phyloP scores from a whole-genome alignment of 2,888 invertebrate species.

The Eucera pruinosa region DNA sequence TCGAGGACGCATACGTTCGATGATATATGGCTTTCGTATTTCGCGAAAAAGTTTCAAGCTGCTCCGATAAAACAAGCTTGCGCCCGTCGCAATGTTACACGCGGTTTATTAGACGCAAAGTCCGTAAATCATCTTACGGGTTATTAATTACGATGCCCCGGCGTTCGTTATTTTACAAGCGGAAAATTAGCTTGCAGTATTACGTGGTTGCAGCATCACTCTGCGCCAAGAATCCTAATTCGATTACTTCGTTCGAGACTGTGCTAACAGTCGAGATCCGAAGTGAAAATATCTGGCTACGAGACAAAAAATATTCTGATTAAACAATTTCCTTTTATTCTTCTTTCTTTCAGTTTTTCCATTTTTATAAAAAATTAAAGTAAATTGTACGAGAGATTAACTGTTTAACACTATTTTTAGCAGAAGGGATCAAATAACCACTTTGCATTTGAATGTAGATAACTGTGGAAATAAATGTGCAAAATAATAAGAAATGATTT shows the following conservation, averaged over 20 bases:
- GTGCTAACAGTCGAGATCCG: background rate
- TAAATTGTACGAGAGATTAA: too few relatives aligned
- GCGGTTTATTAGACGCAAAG: constrained; percentile 56
- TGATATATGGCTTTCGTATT: constrained; percentile 35
- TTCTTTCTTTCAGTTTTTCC: background rate
- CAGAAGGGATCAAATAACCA: too few relatives aligned
- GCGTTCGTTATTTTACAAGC: constrained; percentile 50
- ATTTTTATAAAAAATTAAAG: background rate
- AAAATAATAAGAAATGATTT: too few relatives aligned
- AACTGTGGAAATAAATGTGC: too few relatives aligned
- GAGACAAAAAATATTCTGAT: constrained; percentile 2
- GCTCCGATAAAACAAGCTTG: constrained; percentile 36
- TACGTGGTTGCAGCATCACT: constrained; percentile 46
- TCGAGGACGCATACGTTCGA: constrained; percentile 1
- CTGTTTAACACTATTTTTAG: too few relatives aligned
- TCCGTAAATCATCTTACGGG: constrained; percentile 63
- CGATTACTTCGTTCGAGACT: constrained; percentile 38
- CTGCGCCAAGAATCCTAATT: constrained; percentile 47
- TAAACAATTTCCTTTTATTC: background rate
- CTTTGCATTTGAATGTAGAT: too few relatives aligned
- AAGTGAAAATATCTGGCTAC: too few relatives aligned
- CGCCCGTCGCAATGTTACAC: constrained; percentile 17
- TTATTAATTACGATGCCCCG: constrained; percentile 62
- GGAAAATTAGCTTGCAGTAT: constrained; percentile 59
- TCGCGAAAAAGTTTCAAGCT: constrained; percentile 42